Base-by-base conservation (phyloP, 2,113 vertebrate species). In the Sciurus niger region DNA sequence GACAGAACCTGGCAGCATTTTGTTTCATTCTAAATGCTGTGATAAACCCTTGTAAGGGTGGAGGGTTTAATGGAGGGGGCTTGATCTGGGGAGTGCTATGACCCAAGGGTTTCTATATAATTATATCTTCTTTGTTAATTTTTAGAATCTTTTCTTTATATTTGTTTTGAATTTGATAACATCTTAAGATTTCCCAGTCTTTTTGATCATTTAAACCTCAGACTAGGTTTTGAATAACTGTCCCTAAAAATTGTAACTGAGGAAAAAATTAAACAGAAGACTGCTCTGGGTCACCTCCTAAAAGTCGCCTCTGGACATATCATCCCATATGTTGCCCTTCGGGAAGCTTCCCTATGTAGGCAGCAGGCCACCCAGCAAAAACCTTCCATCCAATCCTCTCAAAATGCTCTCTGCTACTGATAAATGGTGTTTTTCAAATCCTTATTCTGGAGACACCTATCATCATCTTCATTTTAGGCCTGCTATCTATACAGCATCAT, bases 241-340 rank as follows among this genome's bases (percentile, higher is more conserved):
- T 74, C 43, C 70, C 79, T 86, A 73, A 92, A 78, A 96, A 55
- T 60, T 95, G 10, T 43, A 89, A 43, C 58, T 72, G 95, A 84
- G 32, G 20, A 74, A 67, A 67, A 88, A 84, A 68, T 48, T 74
- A 79, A 84, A 30, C 8, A 48, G 67, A 78, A 53, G 58, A 63
- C 60, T 58, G 4, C 1, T 84, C 60, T 55, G 4, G 34, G 48
- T 77, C 34, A 77, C n/a, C 2, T 92, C 55, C 37, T n/a, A 46
- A 72, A 37, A 77, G 53, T 2, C 0, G 20, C 60, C 37, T 89
- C 37, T 24, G 65, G 10, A 60, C 24, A 79, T 51, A 32, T 14
- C n/a, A 53, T 60, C 60, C 22, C 48, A 32, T 30, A 53, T 40
- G 25, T 9, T 10, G 37, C 77, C 55, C 80, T 77, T 67, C 32